Evolutionary conservation across 2,113 vertebrate species (phyloP), one percentile per base, ranked within the genome.

Genomic region (Athene noctua): DNA sequence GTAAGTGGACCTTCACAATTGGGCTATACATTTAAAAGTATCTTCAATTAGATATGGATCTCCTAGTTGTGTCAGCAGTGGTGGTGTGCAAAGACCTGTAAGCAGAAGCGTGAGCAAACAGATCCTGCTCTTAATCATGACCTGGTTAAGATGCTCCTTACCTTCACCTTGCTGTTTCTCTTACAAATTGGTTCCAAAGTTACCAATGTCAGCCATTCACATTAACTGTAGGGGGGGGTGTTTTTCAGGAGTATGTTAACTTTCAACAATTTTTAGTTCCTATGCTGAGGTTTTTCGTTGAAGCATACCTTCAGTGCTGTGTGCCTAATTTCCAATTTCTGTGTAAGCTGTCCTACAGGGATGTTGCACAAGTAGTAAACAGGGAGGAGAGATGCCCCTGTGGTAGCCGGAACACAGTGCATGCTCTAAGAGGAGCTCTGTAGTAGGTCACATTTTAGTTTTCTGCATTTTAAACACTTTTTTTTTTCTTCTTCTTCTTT

Each of bases 1-100:
- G 97, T 98, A 91, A 84, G 96, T 91, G 62, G 11, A 63, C 11
- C 68, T 92, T 79, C 66, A 42, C 29, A 51, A 20, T 14, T 78
- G 20, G 6, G 22, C 58, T 85, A 0, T 14, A n/a, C 10, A 8
- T 89, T 86, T 32, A 79, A 88, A 92, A 65, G 2, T 67, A 6
- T 5, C 9, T 90, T 80, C 26, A 49, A 1, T 73, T 14, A 61
- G n/a, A 4, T 47, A n/a, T 22, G 42, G 68, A 52, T 36, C 58
- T 62, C 49, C 70, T 44, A 11, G 12, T 58, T 22, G 5, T n/a
- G 38, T 23, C 73, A 81, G 52, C 46, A 61, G n/a, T 65, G 54
- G 6, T 57, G 80, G 42, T 40, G 34, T 49, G n/a, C 36, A 52
- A 40, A 61, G 30, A 27, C 25, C 22, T 49, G 52, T 9, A 10